Evolutionary conservation across 2,113 vertebrate genomes (phyloP), one percentile per base, ranked within the genome.

Genomic region (Chiloscyllium plagiosum): DNA sequence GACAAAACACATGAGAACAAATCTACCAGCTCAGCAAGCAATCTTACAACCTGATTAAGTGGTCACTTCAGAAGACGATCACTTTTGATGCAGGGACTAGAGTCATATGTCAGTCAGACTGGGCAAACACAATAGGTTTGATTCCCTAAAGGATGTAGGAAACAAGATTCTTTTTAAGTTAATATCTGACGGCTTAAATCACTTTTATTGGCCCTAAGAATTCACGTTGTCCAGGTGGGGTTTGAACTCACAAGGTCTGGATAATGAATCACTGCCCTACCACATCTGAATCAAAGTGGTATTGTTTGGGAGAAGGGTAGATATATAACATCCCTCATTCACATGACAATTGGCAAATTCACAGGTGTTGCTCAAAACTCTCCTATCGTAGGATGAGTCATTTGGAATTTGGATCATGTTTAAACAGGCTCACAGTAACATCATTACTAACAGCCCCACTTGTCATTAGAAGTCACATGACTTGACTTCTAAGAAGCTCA

Each of bases 391-490:
- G 94, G 1, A 29, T 72, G 68, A 47, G 94, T 95, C 69, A 76
- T 52, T 26, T 72, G 42, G 42, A 95, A 76, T 33, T 52, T 17
- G 24, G 42, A 50, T 76, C 69, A 76, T 22, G 94, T 72, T 37
- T 33, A 33, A 70, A 72, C 94, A 95, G 42, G 94, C 37, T 72
- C 37, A 76, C 94, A 95, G 94, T 47, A 7, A 95, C 94, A 95
- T 50, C 42, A 76, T 17, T 95, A 52, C 17, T 19, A 92, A n/a
- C n/a, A 61, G 20, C 15, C 29, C 24, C 50, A 50, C 20, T 70
- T 47, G 37, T 42, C 65, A 33, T 42, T 52, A 50, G 42, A 42
- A 50, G 56, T 93, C 89, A 92, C 33, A 61, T 92, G 33, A 37
- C 89, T 13, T 17, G 19, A 20, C 19, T 20, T 92, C 61, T 33